These are phyloP conservation scores for Octodonta nipae DNA, from an alignment of 2,888 invertebrate species.

Conservation along the genomic window DNA sequence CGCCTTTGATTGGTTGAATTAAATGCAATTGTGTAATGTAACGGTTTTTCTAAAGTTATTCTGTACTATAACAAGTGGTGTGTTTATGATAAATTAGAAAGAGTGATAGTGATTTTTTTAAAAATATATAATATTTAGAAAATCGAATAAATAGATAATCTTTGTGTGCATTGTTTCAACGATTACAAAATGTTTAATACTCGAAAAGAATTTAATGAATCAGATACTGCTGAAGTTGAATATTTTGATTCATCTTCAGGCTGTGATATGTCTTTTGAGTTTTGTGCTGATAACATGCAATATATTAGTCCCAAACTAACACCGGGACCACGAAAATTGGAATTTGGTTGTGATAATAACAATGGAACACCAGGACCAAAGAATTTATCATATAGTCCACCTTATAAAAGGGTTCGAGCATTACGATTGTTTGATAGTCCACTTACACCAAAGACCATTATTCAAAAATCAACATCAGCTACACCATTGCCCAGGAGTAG, in stretches of 20 bases:
- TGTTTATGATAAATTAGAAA: too few species aligned
- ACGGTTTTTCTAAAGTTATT: too few species aligned
- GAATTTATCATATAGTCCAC: slow-evolving; percentile 40
- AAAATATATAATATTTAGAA: too few species aligned
- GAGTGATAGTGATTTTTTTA: too few species aligned
- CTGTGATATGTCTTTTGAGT: slow-evolving; percentile 52
- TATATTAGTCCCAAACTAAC: slow-evolving; percentile 39
- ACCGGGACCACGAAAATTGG: slow-evolving; percentile 45
- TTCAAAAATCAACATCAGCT: slow-evolving; percentile 51
- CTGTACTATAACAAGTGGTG: too few species aligned
- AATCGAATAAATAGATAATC: too few species aligned
- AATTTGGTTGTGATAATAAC: slow-evolving; percentile 36
- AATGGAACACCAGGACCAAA: slow-evolving; percentile 21
- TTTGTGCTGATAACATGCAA: slow-evolving; percentile 33
- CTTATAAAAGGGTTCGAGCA: slow-evolving; percentile 45
- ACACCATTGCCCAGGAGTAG: slow-evolving; percentile 38
- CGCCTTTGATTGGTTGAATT: too few species aligned
- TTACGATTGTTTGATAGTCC: slow-evolving; percentile 70
- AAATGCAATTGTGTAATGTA: too few species aligned
- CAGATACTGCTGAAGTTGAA: too few species aligned
- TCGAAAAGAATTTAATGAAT: too few species aligned
- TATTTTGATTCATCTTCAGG: slow-evolving; percentile 39
- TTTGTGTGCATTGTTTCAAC: too few species aligned
- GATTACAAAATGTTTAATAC: too few species aligned
- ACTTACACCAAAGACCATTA: slow-evolving; percentile 70